phyloP scores from a whole-genome alignment of 2,888 invertebrate genomes.

The Nomada lathburiana region DNA sequence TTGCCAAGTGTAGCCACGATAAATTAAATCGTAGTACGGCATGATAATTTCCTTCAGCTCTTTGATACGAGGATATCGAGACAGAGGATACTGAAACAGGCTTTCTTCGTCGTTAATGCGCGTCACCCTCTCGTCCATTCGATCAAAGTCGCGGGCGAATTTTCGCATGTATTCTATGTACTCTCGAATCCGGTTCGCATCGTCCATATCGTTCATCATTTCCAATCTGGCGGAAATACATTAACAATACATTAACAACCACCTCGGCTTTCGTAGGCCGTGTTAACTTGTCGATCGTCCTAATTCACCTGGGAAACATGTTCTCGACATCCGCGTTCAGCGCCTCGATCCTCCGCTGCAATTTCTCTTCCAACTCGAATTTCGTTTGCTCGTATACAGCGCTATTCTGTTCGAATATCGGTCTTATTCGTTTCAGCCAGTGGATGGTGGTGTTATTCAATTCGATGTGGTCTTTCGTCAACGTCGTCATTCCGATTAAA shows the following conservation, averaged over 20 bases:
- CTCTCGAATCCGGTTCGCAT: slow-evolving; percentile 90
- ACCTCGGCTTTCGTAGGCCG: too few relatives aligned
- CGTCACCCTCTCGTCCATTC: slow-evolving; percentile 90
- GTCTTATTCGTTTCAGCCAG: slow-evolving; percentile 93
- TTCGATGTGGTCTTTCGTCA: slow-evolving; percentile 90
- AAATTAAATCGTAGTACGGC: slow-evolving; percentile 90
- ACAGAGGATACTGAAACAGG: slow-evolving; percentile 92
- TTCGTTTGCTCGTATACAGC: slow-evolving; percentile 92
- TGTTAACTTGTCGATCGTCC: neutral
- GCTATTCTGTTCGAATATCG: slow-evolving; percentile 93
- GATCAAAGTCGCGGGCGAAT: slow-evolving; percentile 90
- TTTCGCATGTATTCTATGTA: slow-evolving; percentile 92
- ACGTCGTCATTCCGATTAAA: slow-evolving; percentile 91
- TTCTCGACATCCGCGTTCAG: slow-evolving; percentile 90
- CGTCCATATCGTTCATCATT: slow-evolving; percentile 93
- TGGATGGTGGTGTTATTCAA: slow-evolving; percentile 93
- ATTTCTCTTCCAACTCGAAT: slow-evolving; percentile 92
- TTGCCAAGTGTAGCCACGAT: slow-evolving; percentile 90
- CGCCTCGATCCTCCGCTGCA: slow-evolving; percentile 89
- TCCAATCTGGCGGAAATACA: slow-evolving; percentile 84
- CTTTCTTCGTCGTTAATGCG: slow-evolving; percentile 97
- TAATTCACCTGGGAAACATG: slow-evolving; percentile 87
- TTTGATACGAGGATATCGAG: slow-evolving; percentile 91
- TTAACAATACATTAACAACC: neutral
- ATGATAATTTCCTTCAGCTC: slow-evolving; percentile 90